phyloP scores from a whole-genome alignment of 2,797 vertebrate genomes.

The Sebastiscus tertius region DNA sequence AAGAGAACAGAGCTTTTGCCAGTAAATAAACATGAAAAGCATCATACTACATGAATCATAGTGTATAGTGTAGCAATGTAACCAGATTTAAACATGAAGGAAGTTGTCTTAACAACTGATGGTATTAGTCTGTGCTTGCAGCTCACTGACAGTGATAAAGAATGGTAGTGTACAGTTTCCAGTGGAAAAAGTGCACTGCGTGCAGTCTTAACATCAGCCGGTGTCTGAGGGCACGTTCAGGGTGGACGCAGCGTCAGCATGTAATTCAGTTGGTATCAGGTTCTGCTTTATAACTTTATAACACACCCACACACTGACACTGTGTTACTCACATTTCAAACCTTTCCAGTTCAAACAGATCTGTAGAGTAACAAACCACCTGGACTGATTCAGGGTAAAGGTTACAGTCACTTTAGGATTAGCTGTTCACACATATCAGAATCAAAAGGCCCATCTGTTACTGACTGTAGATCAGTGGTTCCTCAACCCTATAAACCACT shows the following conservation, averaged over 20 bases:
- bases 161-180: slow-evolving; percentile 31
- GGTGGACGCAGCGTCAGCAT: slow-evolving; percentile 30
- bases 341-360: background rate
- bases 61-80: background rate
- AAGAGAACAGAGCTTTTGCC: background rate
- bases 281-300: background rate
- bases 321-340: background rate
- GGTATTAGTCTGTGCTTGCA: background rate
- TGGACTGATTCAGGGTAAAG: too few relatives aligned
- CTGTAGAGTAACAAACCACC: too few relatives aligned
- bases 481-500: background rate
- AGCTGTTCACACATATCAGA: too few relatives aligned
- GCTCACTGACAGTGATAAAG: background rate
- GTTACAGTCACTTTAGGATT: too few relatives aligned
- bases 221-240: slow-evolving; percentile 27
- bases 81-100: background rate
- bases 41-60: too few relatives aligned
- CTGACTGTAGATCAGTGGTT: too few relatives aligned
- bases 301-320: background rate
- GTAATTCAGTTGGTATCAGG: slow-evolving; percentile 11
- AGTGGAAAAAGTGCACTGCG: slow-evolving; percentile 1
- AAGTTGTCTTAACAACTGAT: background rate
- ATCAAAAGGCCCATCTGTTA: too few relatives aligned
- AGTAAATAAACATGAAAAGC: background rate
- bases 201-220: slow-evolving; percentile 48